Evolutionary conservation across 1,140 invertebrate species (phyloP).

Genomic region (Campoletis sonorensis): DNA sequence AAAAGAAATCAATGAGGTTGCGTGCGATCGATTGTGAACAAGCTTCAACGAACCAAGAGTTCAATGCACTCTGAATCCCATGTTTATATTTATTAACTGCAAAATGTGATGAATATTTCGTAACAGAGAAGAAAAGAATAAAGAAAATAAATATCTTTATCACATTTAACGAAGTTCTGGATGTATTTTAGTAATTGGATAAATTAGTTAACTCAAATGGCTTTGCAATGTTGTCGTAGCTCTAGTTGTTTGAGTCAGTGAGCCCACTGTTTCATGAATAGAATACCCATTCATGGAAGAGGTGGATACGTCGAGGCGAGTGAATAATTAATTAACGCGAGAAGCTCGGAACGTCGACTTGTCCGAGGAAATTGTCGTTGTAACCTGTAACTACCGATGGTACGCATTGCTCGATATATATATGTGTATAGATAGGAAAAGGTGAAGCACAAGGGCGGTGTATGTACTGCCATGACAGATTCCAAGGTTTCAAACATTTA

Average conservation of each 20-base stretch:
- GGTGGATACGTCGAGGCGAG: conserved; percentile 1
- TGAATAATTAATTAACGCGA: conserved; percentile 35
- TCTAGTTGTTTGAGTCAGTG: background rate
- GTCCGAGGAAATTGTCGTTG: conserved; percentile 24
- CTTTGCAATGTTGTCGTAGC: background rate
- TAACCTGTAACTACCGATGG: conserved; percentile 21
- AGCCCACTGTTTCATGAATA: conserved; percentile 8
- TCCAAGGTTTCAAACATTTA: conserved; percentile 23
- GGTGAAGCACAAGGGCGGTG: background rate
- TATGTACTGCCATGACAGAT: conserved; percentile 12
- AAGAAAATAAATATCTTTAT: background rate
- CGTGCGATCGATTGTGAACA: no score
- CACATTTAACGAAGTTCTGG: background rate
- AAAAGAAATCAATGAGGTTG: no score
- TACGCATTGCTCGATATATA: conserved; percentile 1
- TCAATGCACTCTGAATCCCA: no score
- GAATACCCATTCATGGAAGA: conserved; percentile 22
- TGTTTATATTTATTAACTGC: background rate
- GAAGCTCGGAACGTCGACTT: background rate
- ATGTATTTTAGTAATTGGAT: background rate
- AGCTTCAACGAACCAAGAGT: no score
- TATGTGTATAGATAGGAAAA: background rate
- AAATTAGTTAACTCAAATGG: background rate
- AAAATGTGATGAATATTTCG: background rate
- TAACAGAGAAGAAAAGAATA: background rate